These are phyloP conservation scores for Holotrichia oblita DNA, from an alignment of 1,140 invertebrate species.

Conservation along the genomic window DNA sequence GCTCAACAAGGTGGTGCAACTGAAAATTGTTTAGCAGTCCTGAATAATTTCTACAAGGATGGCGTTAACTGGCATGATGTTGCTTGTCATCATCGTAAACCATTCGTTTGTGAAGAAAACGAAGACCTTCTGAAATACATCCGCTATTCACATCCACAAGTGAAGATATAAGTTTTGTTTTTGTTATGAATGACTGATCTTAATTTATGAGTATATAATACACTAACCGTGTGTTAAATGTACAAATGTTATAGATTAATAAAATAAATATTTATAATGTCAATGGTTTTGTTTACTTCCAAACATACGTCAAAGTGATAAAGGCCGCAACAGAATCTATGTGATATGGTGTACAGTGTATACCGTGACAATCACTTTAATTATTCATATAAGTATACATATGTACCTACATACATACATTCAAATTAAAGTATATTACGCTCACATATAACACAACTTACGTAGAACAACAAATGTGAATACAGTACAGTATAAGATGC, in stretches of 20 bases:
- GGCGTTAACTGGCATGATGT: conserved; percentile 89
- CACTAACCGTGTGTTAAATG: neutral
- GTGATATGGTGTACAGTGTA: too few species aligned
- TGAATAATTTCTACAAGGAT: conserved; percentile 88
- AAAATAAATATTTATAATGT: conserved; percentile 12
- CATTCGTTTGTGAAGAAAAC: conserved; percentile 85
- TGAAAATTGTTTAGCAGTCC: conserved; percentile 81
- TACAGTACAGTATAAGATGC: too few species aligned
- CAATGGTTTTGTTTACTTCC: too few species aligned
- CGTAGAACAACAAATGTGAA: neutral
- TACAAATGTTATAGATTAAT: conserved; percentile 29
- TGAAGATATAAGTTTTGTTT: conserved; percentile 68
- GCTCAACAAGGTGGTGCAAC: conserved; percentile 78
- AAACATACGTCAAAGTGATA: too few species aligned
- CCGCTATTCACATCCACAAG: conserved; percentile 77
- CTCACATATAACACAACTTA: too few species aligned
- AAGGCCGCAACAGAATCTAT: too few species aligned
- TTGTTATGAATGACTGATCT: conserved; percentile 5
- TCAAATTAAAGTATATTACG: too few species aligned
- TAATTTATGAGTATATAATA: conserved; percentile 31
- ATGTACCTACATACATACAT: too few species aligned
- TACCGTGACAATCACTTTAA: too few species aligned
- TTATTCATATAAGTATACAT: too few species aligned
- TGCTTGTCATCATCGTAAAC: conserved; percentile 84
- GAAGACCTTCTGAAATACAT: conserved; percentile 83